Evolutionary conservation across 2,113 vertebrate species (phyloP).

Genomic region (Bufo bufo): DNA sequence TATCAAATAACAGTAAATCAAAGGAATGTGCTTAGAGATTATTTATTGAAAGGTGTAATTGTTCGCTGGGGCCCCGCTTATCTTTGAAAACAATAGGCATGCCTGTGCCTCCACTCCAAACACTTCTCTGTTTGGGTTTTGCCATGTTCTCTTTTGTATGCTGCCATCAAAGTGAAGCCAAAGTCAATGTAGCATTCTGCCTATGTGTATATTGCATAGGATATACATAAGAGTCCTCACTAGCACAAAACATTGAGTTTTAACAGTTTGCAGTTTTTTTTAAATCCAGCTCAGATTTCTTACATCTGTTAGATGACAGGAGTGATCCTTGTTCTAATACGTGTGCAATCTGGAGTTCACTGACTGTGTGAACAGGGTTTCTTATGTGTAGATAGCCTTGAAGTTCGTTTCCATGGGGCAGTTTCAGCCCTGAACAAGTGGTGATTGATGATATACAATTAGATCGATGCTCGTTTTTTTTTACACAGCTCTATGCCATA

Average conservation of each 20-base stretch:
- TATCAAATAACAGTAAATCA: slow-evolving; percentile 88
- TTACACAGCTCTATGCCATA: too few relatives aligned
- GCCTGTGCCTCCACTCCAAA: slow-evolving; percentile 32
- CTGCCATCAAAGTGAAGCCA: slow-evolving; percentile 12
- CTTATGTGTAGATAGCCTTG: too few relatives aligned
- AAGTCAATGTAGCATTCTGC: background rate
- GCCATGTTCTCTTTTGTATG: slow-evolving; percentile 21
- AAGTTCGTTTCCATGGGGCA: too few relatives aligned
- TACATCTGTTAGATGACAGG: background rate
- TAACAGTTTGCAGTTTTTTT: background rate
- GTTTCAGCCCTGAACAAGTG: too few relatives aligned
- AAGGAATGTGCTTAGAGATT: slow-evolving; percentile 83
- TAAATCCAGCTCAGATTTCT: background rate
- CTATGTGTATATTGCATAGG: background rate
- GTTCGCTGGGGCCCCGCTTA: slow-evolving; percentile 81
- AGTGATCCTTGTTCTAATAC: background rate
- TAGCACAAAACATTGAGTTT: background rate
- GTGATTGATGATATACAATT: too few relatives aligned
- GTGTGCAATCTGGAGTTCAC: too few relatives aligned
- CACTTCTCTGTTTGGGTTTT: slow-evolving; percentile 44
- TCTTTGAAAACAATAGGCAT: slow-evolving; percentile 75
- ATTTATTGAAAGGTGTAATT: slow-evolving; percentile 88
- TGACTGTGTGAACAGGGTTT: too few relatives aligned
- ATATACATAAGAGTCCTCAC: background rate
- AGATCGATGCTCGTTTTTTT: too few relatives aligned